Evolutionary conservation across 2,888 invertebrate genomes (phyloP), one percentile per base, ranked within the genome.

Genomic region (Entomobrya proxima): DNA sequence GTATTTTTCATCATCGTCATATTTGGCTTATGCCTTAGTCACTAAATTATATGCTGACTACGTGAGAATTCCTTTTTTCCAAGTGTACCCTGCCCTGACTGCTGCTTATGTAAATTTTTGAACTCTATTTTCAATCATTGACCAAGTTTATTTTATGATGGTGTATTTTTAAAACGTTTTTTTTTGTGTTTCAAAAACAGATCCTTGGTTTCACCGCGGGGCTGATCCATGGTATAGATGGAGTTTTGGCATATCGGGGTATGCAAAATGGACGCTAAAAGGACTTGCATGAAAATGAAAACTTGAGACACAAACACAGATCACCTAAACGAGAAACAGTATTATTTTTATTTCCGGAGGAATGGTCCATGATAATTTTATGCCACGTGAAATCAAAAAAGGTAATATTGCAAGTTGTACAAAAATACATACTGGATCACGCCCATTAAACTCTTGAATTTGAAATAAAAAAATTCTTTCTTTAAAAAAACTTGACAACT

Each of bases 21-120:
- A 96, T 91, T 94, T 97, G 92, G 95, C 95, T 0, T 95, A 96
- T 89, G 94, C 95, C 0, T 95, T 96, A 24, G 95, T 96, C 89
- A 92, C 96, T 55, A 95, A 95, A 92, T 92, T 97, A 77, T 95
- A 95, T 92, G 95, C 96, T 0, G 93, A 95, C 90, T 96, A 96
- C 91, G 93, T 95, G 37, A 91, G 94, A 7, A 95, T 94, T 55
- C 95, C 96, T 89, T 96, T 95, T 91, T 94, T 93, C 91, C 95
- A 96, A 91, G 96, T 95, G 15, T 96, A 96, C 92, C 96, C 97
- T n/a, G 96, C 96, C 1, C 96, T 97, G 95, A 96, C 95, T 35
- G 96, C 96, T 0, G 95, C 95, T 89, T 96, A 96, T 92, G 97
- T 97, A 93, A 95, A 96, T 94, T 40, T 24, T n/a, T n/a, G 35